A percentile compares a stretch with the other conserved stretches of the same genome.
These are phyloP conservation scores for Orestias chungarensis DNA, from an alignment of 2,797 vertebrate genomes.

Conservation along the genomic window DNA sequence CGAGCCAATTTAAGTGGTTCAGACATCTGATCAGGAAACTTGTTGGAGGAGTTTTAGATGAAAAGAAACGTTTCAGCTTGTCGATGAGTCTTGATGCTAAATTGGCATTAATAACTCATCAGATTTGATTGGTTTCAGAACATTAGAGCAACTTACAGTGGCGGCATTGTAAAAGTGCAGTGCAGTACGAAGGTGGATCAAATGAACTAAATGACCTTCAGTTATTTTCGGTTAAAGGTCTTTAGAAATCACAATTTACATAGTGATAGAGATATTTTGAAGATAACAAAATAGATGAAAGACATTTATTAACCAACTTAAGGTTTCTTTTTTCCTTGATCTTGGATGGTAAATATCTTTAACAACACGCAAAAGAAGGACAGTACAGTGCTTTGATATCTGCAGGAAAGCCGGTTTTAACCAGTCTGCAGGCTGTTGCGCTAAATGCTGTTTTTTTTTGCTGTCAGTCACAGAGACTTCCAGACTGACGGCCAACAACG, in stretches of 20 bases:
- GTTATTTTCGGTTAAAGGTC: neutral
- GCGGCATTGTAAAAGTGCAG: too few relatives aligned
- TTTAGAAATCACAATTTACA: neutral
- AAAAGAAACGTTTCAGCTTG: neutral
- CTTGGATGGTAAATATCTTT: neutral
- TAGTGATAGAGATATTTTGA: neutral
- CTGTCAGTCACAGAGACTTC: slow-evolving; percentile 32
- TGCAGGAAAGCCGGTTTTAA: slow-evolving; percentile 23
- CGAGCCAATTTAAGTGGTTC: too few relatives aligned
- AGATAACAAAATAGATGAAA: neutral
- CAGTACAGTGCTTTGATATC: neutral
- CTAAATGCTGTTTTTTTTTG: slow-evolving; percentile 26
- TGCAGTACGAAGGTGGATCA: neutral
- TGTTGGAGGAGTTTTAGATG: neutral
- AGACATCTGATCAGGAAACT: neutral
- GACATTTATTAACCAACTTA: neutral
- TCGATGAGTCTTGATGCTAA: too few relatives aligned
- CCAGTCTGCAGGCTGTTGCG: slow-evolving; percentile 16
- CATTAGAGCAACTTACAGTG: neutral
- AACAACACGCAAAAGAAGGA: neutral
- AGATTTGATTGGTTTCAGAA: neutral
- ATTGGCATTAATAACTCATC: neutral
- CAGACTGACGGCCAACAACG: slow-evolving; percentile 54
- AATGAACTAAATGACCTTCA: neutral
- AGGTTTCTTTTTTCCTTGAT: neutral